Evolutionary conservation across 2,113 vertebrate species (phyloP).

Genomic region (Suricata suricatta): DNA sequence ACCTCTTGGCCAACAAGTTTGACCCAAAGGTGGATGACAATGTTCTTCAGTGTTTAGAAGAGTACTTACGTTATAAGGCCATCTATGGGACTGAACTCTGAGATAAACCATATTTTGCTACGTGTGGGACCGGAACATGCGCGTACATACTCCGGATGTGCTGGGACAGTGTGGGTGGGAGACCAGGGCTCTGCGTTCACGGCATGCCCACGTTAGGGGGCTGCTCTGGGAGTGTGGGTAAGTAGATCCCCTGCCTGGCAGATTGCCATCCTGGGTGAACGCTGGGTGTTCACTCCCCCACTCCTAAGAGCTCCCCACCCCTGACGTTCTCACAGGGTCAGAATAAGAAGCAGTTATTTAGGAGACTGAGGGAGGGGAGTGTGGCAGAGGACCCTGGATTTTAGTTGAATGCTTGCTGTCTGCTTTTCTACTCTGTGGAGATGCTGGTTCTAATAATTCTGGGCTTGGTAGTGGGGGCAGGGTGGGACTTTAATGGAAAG

Average conservation of each 20-base stretch:
- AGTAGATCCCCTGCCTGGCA: neutral
- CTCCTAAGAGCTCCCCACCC: neutral
- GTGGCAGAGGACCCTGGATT: neutral
- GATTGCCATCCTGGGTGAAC: neutral
- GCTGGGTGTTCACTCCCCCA: neutral
- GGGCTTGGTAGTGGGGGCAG: neutral
- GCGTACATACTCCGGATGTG: neutral
- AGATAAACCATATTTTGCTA: neutral
- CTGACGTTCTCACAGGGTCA: neutral
- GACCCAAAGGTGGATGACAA: conserved; percentile 89
- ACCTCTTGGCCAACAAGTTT: conserved; percentile 96
- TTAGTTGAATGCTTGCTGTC: neutral
- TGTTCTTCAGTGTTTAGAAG: conserved; percentile 91
- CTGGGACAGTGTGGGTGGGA: neutral
- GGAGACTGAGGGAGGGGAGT: neutral
- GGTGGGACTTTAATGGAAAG: neutral
- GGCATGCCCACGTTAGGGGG: neutral
- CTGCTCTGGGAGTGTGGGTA: neutral
- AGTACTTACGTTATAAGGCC: conserved; percentile 87
- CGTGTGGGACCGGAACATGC: neutral
- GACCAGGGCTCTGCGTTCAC: neutral
- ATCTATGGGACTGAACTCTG: conserved; percentile 79
- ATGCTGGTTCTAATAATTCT: neutral
- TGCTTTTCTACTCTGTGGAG: neutral
- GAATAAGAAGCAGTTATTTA: neutral